Evolutionary conservation across 2,113 vertebrate species (phyloP).

Genomic region (Lonchura striata): DNA sequence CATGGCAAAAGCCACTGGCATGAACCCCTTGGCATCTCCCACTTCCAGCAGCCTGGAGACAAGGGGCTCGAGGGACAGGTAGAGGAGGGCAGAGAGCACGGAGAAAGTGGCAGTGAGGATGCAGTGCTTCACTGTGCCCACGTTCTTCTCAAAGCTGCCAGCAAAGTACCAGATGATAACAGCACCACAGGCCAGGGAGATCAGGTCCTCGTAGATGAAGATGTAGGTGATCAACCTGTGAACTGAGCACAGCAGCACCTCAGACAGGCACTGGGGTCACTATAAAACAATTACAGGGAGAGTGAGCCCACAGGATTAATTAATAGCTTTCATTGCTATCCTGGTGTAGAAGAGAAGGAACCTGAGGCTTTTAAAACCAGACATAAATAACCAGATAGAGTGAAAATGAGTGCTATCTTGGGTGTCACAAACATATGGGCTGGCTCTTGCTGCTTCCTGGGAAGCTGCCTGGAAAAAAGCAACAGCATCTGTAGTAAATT

Average conservation of each 20-base stretch:
- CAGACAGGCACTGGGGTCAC: neutral
- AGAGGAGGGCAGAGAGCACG: slow-evolving; percentile 63
- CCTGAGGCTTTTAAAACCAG: neutral
- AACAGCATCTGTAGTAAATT: neutral
- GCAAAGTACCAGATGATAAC: slow-evolving; percentile 75
- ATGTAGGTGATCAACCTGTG: slow-evolving; percentile 82
- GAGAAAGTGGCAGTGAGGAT: slow-evolving; percentile 71
- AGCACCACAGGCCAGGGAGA: slow-evolving; percentile 67
- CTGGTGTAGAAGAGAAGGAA: neutral
- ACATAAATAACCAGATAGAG: neutral
- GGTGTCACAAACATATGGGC: neutral
- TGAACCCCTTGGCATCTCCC: slow-evolving; percentile 73
- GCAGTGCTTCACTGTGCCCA: slow-evolving; percentile 79
- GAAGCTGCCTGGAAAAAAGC: neutral
- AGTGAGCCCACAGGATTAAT: neutral
- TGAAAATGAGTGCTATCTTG: neutral
- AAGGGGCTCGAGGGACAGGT: slow-evolving; percentile 51
- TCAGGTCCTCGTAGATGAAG: slow-evolving; percentile 76
- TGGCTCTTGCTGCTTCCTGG: neutral
- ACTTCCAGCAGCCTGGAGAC: slow-evolving; percentile 19
- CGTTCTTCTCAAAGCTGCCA: slow-evolving; percentile 76
- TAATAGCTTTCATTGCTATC: neutral
- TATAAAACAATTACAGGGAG: neutral
- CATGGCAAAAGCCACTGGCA: slow-evolving; percentile 75
- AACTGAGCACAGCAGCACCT: slow-evolving; percentile 65